Evolutionary conservation across 2,888 invertebrate genomes (phyloP).

Genomic region (Tenodera sinensis): DNA sequence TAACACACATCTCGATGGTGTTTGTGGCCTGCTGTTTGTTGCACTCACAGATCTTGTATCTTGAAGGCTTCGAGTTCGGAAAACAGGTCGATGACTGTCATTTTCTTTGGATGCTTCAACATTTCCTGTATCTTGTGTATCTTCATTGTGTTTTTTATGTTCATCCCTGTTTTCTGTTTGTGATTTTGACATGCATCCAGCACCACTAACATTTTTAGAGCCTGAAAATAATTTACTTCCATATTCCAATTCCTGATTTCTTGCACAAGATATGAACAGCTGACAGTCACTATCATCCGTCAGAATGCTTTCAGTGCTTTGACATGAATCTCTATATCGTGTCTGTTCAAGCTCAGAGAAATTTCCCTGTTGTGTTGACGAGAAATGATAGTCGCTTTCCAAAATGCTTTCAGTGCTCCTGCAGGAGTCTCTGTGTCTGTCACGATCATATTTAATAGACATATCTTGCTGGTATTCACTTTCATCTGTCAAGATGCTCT

Average conservation of each 20-base stretch:
- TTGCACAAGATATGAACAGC: background rate
- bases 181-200: background rate
- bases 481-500: conserved; percentile 73
- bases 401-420: conserved; percentile 75
- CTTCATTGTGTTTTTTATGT: background rate
- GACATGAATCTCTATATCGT: conserved; percentile 27
- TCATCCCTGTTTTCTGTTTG: background rate
- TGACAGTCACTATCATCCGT: conserved; percentile 72
- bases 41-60: conserved; percentile 38
- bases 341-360: background rate
- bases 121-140: background rate
- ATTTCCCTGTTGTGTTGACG: background rate
- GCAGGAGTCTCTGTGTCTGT: conserved; percentile 50
- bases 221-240: background rate
- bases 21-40: conserved; percentile 8
- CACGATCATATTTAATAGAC: background rate
- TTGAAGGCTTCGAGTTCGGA: conserved; percentile 47
- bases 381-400: conserved; percentile 45
- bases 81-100: conserved; percentile 38
- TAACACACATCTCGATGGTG: conserved; percentile 7
- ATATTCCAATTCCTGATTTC: background rate
- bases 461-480: conserved; percentile 44
- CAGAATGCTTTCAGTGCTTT: conserved; percentile 75
- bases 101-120: background rate
- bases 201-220: background rate